phyloP scores from a whole-genome alignment of 2,113 vertebrate species.

The Takifugu bimaculatus region DNA sequence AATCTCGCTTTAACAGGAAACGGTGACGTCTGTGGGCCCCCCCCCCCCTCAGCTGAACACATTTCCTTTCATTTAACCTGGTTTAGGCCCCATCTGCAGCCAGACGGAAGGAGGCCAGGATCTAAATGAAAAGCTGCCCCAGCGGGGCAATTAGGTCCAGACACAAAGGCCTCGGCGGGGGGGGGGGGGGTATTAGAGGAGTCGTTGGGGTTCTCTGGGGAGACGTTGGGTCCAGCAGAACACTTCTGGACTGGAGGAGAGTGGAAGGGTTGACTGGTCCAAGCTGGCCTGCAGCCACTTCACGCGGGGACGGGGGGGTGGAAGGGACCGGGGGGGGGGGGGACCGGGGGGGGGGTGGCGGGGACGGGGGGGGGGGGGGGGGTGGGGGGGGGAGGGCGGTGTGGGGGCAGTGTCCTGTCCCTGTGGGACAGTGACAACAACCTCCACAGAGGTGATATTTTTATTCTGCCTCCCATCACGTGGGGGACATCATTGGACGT shows the following conservation, averaged over 20 bases:
- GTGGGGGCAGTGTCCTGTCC: neutral
- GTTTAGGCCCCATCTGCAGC: conserved; percentile 48
- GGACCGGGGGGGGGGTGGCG: neutral
- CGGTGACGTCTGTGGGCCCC: too few relatives aligned
- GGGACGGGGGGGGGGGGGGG: neutral
- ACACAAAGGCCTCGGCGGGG: conserved; percentile 73
- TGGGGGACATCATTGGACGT: conserved; percentile 29
- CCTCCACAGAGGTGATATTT: conserved; percentile 1
- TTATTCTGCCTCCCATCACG: neutral
- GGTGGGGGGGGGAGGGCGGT: neutral
- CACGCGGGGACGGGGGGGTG: conserved; percentile 11
- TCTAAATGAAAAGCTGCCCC: conserved; percentile 58
- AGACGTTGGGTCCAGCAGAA: conserved; percentile 30
- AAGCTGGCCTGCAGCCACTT: conserved; percentile 34
- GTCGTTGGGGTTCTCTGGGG: conserved; percentile 57
- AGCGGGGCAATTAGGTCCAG: conserved; percentile 69
- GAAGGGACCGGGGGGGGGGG: neutral
- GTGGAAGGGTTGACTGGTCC: conserved; percentile 21
- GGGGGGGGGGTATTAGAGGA: conserved; percentile 60
- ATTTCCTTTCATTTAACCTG: conserved; percentile 20
- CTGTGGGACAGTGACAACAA: neutral
- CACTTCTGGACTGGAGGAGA: conserved; percentile 33
- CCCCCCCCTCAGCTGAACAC: conserved; percentile 29
- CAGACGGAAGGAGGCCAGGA: conserved; percentile 41
- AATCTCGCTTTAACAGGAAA: conserved; percentile 37